Evolutionary conservation across 2,113 vertebrate genomes (phyloP).

Genomic region (Alectura lathami): DNA sequence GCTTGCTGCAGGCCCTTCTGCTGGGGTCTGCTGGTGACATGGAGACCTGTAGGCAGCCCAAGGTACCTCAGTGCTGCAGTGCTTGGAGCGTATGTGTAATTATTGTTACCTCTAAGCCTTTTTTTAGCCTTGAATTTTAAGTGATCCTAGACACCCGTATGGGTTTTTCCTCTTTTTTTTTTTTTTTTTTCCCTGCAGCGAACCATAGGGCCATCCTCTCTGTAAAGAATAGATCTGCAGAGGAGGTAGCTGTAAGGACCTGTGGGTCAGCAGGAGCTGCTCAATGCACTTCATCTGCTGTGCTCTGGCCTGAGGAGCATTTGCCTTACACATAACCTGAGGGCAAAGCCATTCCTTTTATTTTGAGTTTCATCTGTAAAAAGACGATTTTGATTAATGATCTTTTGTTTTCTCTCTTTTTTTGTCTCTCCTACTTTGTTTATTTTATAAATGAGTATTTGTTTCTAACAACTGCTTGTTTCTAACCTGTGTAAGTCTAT

Average conservation of each 20-base stretch:
- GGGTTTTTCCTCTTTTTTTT: not conserved
- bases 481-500: not conserved
- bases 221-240: not conserved
- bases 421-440: not conserved
- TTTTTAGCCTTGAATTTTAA: not conserved
- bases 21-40: too few relatives aligned
- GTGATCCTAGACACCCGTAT: not conserved
- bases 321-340: not conserved
- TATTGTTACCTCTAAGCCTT: not conserved
- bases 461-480: not conserved
- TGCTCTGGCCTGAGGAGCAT: not conserved
- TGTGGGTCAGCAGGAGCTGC: not conserved
- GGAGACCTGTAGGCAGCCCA: too few relatives aligned
- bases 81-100: not conserved
- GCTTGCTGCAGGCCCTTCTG: too few relatives aligned
- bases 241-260: fast-evolving
- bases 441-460: not conserved
- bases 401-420: not conserved
- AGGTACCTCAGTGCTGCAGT: not conserved
- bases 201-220: not conserved
- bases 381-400: not conserved
- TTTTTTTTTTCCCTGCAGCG: not conserved
- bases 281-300: not conserved
- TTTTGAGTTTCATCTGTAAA: not conserved
- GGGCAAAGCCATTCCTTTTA: not conserved